Percentiles rank a stretch among this genome's conserved stretches.
Conservation (phyloP, 2,113 vertebrate genomes). For the Zosterops pallidus region DNA sequence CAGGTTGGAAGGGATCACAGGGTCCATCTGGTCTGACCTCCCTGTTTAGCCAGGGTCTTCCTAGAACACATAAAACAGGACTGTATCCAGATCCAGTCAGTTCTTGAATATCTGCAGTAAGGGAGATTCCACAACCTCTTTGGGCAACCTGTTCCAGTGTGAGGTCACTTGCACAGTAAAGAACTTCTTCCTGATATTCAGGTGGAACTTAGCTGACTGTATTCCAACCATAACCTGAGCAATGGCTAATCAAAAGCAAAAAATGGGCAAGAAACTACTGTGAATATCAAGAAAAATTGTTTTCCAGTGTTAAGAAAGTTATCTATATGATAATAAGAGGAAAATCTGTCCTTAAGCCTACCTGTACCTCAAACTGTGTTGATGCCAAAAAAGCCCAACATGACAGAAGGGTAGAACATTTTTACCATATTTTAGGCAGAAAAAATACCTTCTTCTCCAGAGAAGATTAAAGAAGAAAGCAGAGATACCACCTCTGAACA, state of each 20-base stretch:
- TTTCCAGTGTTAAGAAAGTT: neutral
- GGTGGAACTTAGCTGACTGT: neutral
- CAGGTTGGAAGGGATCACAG: neutral
- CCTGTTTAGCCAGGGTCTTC: neutral
- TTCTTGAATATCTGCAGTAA: neutral
- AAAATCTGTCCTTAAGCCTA: neutral
- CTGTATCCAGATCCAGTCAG: too few relatives aligned
- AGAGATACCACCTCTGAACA: neutral
- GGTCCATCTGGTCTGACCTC: neutral
- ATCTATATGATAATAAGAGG: neutral
- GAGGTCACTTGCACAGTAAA: neutral
- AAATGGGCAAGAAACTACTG: neutral
- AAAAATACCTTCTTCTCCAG: neutral
- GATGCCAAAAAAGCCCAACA: neutral
- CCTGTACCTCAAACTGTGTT: neutral
- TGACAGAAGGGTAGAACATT: neutral
- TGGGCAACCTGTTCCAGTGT: rapidly evolving
- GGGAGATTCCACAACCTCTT: too few relatives aligned
- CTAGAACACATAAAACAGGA: neutral
- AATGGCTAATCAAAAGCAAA: neutral
- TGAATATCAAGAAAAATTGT: rapidly evolving
- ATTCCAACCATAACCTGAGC: neutral
- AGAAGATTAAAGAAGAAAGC: neutral
- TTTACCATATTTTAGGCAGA: neutral
- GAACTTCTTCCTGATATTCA: neutral